phyloP scores from a whole-genome alignment of 2,888 invertebrate species.

The Pegoplata infirma region DNA sequence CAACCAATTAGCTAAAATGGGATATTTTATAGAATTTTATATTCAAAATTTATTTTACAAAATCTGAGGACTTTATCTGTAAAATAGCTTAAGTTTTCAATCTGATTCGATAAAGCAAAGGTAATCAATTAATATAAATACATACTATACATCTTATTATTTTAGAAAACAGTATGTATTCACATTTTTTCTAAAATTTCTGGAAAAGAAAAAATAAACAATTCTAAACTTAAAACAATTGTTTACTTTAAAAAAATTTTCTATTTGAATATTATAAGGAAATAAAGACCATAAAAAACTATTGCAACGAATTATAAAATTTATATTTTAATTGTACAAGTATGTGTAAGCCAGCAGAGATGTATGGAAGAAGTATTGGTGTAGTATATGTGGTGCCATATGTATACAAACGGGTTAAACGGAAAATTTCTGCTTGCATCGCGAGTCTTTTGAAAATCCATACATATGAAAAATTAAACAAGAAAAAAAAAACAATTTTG shows the following conservation, averaged over 20 bases:
- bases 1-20: no score
- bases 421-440: not conserved
- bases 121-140: no score
- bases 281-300: constrained; percentile 24
- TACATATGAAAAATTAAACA: no score
- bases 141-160: no score
- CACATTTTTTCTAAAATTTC: not conserved
- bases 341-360: not conserved
- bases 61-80: no score
- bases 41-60: no score
- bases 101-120: no score
- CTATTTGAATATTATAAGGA: constrained; percentile 17
- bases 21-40: no score
- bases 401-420: not conserved
- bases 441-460: not conserved
- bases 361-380: not conserved
- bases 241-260: constrained; percentile 28
- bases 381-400: not conserved
- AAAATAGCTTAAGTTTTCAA: no score
- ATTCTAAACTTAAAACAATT: constrained; percentile 19
- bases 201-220: constrained; percentile 19
- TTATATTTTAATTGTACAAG: not conserved
- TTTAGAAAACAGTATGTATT: no score
- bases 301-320: constrained; percentile 26
- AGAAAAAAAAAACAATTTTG: constrained; percentile 15